These are phyloP conservation scores for Gadus chalcogrammus DNA, from an alignment of 2,113 vertebrate genomes.

Conservation along the genomic window DNA sequence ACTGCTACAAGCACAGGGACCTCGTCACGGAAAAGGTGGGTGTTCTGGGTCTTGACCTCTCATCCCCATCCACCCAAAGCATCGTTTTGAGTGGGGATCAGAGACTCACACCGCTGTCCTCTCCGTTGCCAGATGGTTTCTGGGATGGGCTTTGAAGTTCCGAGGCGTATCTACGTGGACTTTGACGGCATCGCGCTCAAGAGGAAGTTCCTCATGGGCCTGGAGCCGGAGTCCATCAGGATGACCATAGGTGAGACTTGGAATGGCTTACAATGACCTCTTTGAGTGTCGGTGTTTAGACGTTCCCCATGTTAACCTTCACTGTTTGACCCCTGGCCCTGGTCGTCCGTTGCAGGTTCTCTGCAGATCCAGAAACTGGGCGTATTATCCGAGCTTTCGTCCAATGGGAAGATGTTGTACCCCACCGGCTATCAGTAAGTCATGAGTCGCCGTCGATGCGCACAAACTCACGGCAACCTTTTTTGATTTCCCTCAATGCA, in stretches of 20 bases:
- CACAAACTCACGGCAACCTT: neutral
- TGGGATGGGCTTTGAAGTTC: conserved; percentile 80
- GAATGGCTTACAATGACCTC: no score
- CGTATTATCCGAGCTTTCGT: conserved; percentile 82
- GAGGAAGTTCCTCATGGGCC: conserved; percentile 85
- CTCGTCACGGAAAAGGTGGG: conserved; percentile 80
- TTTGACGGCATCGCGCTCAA: conserved; percentile 89
- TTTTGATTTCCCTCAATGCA: neutral
- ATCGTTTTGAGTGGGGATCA: neutral
- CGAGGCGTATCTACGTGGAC: conserved; percentile 86
- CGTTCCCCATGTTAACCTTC: neutral
- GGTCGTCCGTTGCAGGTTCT: conserved; percentile 70
- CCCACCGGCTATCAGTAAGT: conserved; percentile 91
- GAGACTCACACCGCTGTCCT: neutral
- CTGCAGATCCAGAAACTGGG: conserved; percentile 84
- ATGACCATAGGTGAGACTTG: conserved; percentile 83
- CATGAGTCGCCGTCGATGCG: neutral
- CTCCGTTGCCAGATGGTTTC: conserved; percentile 70
- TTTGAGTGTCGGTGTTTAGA: neutral
- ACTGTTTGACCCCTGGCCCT: no score
- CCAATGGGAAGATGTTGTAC: conserved; percentile 81
- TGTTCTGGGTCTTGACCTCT: neutral
- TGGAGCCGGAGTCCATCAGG: conserved; percentile 84
- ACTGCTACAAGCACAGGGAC: conserved; percentile 82
- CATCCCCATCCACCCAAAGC: no score